phyloP scores from a whole-genome alignment of 2,888 invertebrate genomes.

The Luperina testacea region DNA sequence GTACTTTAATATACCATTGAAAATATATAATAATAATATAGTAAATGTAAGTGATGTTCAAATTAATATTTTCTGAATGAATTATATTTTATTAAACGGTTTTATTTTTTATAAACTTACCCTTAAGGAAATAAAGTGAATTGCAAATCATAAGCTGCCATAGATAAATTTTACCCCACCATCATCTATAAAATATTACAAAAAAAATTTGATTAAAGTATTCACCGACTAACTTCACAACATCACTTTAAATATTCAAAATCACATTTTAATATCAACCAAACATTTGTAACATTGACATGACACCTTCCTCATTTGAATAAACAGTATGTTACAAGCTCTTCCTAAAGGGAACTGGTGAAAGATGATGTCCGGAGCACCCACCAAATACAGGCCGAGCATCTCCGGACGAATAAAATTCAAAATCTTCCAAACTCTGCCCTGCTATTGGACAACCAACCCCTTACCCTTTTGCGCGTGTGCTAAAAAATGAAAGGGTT shows the following conservation, averaged over 20 bases:
- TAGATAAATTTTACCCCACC: neutral
- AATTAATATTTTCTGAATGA: neutral
- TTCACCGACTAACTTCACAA: slow-evolving; percentile 35
- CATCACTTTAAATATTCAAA: slow-evolving; percentile 14
- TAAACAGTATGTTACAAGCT: slow-evolving; percentile 76
- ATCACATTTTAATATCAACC: neutral
- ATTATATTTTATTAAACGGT: neutral
- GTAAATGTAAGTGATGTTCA: neutral
- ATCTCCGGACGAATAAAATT: slow-evolving; percentile 82
- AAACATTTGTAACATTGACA: slow-evolving; percentile 10
- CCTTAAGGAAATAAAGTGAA: neutral
- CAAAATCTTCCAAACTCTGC: slow-evolving; percentile 79
- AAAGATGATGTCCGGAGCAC: slow-evolving; percentile 69
- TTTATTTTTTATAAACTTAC: slow-evolving; percentile 17
- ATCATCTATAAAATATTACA: slow-evolving; percentile 3
- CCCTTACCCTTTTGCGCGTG: slow-evolving; percentile 87
- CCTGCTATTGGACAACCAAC: slow-evolving; percentile 84
- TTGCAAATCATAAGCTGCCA: neutral
- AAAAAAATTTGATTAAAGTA: neutral
- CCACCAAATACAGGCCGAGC: slow-evolving; percentile 71
- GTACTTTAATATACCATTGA: neutral
- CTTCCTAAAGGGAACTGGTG: slow-evolving; percentile 77
- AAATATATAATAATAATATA: neutral
- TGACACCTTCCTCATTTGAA: slow-evolving; percentile 60
- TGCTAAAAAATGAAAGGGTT: slow-evolving; percentile 89